Percentiles rank a stretch among this genome's conserved stretches.
Conservation (phyloP, 2,797 vertebrate genomes). For the Manis crassicaudata region DNA sequence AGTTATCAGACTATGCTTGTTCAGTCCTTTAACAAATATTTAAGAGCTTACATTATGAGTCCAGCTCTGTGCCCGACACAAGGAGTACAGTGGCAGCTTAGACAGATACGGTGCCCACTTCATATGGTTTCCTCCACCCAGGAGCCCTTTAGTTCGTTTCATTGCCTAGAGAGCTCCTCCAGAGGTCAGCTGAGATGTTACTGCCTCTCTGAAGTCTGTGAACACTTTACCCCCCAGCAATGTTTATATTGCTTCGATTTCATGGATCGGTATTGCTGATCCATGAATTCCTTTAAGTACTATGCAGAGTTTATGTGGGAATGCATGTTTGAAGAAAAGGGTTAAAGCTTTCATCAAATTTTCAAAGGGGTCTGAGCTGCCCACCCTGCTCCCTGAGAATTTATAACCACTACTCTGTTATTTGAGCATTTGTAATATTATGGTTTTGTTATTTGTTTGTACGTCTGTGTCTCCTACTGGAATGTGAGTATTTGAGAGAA, state of each 20-base stretch:
- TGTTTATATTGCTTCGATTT: not conserved
- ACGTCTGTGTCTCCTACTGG: not conserved
- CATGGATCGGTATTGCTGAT: not conserved
- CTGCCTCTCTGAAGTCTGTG: not conserved
- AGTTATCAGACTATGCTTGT: not conserved
- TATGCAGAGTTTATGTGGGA: not conserved
- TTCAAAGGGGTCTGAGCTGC: not conserved
- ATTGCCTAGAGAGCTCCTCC: not conserved
- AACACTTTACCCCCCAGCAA: not conserved
- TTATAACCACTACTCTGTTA: not conserved
- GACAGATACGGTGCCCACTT: not conserved
- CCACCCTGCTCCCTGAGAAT: not conserved
- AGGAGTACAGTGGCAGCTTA: not conserved
- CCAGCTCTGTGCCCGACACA: not conserved
- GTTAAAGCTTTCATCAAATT: not conserved
- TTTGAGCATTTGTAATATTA: not conserved
- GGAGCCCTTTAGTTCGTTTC: not conserved
- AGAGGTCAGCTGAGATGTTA: not conserved
- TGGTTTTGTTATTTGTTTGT: not conserved
- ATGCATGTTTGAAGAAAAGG: conserved; percentile 16
- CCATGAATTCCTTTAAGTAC: not conserved
- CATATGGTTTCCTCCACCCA: not conserved
- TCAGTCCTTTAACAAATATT: conserved; percentile 14
- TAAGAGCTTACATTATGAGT: not conserved
- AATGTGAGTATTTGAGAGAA: not conserved